phyloP scores from a whole-genome alignment of 1,140 invertebrate genomes.

The Megathymus violae region DNA sequence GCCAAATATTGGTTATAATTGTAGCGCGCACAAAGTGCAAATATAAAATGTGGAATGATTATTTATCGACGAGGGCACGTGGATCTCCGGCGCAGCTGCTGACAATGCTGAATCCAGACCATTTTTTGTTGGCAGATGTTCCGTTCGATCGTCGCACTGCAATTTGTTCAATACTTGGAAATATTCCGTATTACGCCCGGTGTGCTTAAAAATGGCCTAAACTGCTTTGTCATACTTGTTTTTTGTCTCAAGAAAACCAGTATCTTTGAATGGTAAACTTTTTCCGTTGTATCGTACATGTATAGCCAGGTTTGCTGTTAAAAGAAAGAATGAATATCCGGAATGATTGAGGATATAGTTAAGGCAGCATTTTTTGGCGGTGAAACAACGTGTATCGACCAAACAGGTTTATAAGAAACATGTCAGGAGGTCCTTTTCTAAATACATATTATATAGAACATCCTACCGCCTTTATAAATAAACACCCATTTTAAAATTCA shows the following conservation, averaged over 20 bases:
- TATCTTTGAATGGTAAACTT: background rate
- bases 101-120: constrained; percentile 43
- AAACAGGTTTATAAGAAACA: constrained; percentile 79
- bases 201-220: background rate
- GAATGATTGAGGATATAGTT: background rate
- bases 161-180: constrained; percentile 14
- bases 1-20: background rate
- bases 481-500: constrained; percentile 25
- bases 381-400: constrained; percentile 59
- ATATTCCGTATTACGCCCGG: background rate
- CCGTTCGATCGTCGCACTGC: constrained; percentile 12
- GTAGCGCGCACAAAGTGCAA: background rate
- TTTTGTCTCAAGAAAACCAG: background rate
- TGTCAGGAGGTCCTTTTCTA: constrained; percentile 77
- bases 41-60: constrained; percentile 12
- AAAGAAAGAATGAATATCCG: background rate
- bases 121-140: constrained; percentile 49
- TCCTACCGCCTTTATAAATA: constrained; percentile 18
- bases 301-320: background rate
- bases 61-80: constrained; percentile 39
- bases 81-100: constrained; percentile 48
- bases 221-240: background rate
- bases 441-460: constrained; percentile 51
- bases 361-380: constrained; percentile 38
- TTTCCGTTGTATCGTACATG: background rate